Conservation (phyloP, 1,140 invertebrate species). For the Helicoverpa armigera region DNA sequence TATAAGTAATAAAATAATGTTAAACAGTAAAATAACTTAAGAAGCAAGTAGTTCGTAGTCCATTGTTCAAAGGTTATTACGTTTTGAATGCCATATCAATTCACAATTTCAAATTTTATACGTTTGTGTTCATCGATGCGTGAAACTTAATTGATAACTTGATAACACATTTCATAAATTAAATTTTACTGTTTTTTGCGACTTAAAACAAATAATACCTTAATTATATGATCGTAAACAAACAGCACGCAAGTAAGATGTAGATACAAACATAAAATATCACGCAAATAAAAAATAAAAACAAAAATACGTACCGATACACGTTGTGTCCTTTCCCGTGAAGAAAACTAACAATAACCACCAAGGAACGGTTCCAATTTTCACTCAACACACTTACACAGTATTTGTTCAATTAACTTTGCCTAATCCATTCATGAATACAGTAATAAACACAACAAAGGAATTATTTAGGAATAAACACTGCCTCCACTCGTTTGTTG, state of each 20-base stretch:
- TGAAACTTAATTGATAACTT: conserved; percentile 11
- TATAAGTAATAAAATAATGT: too few relatives aligned
- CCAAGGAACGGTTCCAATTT: neutral
- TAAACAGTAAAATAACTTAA: too few relatives aligned
- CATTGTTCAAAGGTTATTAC: neutral
- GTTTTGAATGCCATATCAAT: neutral
- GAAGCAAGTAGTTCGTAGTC: neutral
- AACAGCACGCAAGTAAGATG: neutral
- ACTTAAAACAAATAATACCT: neutral
- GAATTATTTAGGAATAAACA: conserved; percentile 7
- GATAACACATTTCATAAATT: neutral
- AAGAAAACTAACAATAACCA: neutral
- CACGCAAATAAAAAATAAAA: conserved; percentile 23
- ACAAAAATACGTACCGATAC: conserved; percentile 30
- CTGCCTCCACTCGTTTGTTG: conserved; percentile 21
- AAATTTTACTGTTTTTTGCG: too few relatives aligned
- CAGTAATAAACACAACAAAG: conserved; percentile 26
- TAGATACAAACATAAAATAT: neutral
- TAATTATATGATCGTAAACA: neutral
- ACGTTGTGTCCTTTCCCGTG: neutral
- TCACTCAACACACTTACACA: conserved; percentile 1
- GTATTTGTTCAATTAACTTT: neutral
- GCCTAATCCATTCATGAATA: conserved; percentile 13
- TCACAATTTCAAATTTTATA: conserved; percentile 16
- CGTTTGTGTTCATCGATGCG: conserved; percentile 19